Evolutionary conservation across 2,797 vertebrate genomes (phyloP), one percentile per base, ranked within the genome.

Genomic region (Myotis planiceps): DNA sequence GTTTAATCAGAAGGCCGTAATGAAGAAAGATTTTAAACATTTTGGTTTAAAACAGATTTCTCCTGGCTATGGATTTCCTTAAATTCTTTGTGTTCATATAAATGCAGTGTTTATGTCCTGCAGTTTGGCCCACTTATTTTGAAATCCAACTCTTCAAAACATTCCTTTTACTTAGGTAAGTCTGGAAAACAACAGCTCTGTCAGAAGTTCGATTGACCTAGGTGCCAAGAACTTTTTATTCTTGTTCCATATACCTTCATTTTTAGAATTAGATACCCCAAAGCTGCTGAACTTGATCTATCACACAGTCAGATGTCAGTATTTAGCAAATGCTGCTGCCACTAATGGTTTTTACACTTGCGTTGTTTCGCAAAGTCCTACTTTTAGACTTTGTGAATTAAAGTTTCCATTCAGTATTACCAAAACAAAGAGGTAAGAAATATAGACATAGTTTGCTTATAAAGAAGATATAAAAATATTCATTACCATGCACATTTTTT

Each of bases 311-410:
- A 88, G 29, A 60, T 93, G 95, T 96, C 80, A 92, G 29, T 37
- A 78, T 95, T 97, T 81, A 88, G 89, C 83, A 71, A 96, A 95
- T 83, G 19, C 90, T 91, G 16, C 66, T 94, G 93, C 76, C 55
- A 79, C 4, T 86, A 97, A 95, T 90, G 71, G 29, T 60, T 98
- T 97, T 98, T 88, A 72, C 85, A 96, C 83, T 55, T 96, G 29
- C 2, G 14, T 96, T 96, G 37, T 71, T 97, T 93, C 68, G 42
- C 29, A 87, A 88, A 84, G 21, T 60, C 51, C 86, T 89, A 93
- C 83, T 95, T 95, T 92, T 84, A 97, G 80, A 88, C 88, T 37
- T 92, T 69, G 49, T 83, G 66, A 96, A 97, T 90, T 72, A 96
- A 96, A 97, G 25, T 76, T 93, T 58, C 96, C 66, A 92, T 92